Evolutionary conservation across 2,113 vertebrate genomes (phyloP).

Genomic region (Himantopus leucocephalus): DNA sequence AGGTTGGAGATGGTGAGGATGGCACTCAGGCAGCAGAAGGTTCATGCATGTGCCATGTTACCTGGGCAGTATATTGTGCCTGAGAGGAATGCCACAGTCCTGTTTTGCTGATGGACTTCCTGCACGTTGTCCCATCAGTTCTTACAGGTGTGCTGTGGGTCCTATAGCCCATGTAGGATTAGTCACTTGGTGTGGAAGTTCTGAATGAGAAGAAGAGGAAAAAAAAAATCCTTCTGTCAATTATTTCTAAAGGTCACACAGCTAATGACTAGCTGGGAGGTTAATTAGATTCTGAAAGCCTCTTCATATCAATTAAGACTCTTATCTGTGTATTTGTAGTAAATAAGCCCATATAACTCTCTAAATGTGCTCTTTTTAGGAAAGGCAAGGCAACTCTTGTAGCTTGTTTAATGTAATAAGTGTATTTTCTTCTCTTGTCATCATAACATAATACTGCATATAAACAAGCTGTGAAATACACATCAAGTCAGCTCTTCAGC

Average conservation of each 20-base stretch:
- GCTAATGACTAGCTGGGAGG: slow-evolving; percentile 95
- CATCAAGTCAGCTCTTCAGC: not conserved
- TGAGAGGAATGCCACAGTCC: slow-evolving; percentile 58
- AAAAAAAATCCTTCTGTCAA: slow-evolving; percentile 82
- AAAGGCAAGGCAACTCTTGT: slow-evolving; percentile 40
- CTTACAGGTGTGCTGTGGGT: slow-evolving; percentile 66
- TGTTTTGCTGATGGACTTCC: slow-evolving; percentile 75
- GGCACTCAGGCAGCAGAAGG: not conserved
- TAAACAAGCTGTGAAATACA: not conserved
- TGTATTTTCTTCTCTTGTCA: slow-evolving; percentile 9
- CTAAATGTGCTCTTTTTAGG: slow-evolving; percentile 47
- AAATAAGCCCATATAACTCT: slow-evolving; percentile 71
- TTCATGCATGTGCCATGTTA: slow-evolving; percentile 54
- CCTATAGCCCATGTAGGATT: slow-evolving; percentile 46
- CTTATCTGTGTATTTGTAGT: slow-evolving; percentile 72
- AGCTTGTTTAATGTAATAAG: not conserved
- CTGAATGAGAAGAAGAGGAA: slow-evolving; percentile 73
- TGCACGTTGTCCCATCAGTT: slow-evolving; percentile 69
- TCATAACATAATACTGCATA: slow-evolving; percentile 5
- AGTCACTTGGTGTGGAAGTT: slow-evolving; percentile 72
- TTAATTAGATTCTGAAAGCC: slow-evolving; percentile 97
- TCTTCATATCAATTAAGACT: slow-evolving; percentile 82
- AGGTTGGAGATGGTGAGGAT: not conserved
- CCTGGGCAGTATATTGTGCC: slow-evolving; percentile 32
- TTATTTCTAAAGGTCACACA: slow-evolving; percentile 98